A percentile compares a stretch with the other conserved stretches of the same genome.
These are phyloP conservation scores for Cenopis cana DNA, from an alignment of 2,888 invertebrate genomes.

Conservation along the genomic window DNA sequence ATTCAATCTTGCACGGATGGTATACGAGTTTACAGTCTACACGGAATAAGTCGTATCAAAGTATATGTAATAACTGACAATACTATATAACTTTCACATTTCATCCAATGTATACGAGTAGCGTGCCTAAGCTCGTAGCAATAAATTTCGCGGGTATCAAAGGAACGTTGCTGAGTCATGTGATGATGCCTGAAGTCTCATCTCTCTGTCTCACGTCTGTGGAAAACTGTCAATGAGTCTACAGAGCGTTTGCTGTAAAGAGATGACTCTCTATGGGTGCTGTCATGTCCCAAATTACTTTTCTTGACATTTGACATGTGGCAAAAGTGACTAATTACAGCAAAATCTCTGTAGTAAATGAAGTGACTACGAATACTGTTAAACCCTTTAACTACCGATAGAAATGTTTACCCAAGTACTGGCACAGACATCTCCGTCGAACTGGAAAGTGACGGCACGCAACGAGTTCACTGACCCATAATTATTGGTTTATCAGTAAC, in stretches of 20 bases:
- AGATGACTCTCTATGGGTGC: too few relatives aligned
- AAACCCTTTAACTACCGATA: slow-evolving; percentile 28
- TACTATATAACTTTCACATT: neutral
- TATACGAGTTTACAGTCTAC: neutral
- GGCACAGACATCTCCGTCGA: slow-evolving; percentile 41
- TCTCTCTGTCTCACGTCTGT: neutral
- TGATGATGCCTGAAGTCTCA: neutral
- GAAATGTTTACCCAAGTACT: slow-evolving; percentile 27
- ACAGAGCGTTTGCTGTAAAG: too few relatives aligned
- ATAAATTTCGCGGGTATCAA: neutral
- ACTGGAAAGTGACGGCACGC: slow-evolving; percentile 43
- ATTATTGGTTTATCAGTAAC: slow-evolving; percentile 43
- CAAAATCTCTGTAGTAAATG: too few relatives aligned
- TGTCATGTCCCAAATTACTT: too few relatives aligned
- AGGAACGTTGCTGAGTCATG: too few relatives aligned
- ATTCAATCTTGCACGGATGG: slow-evolving; percentile 6
- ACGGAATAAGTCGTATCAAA: neutral
- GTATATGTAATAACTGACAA: neutral
- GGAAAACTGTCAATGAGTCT: neutral
- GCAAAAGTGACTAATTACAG: too few relatives aligned
- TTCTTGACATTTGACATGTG: too few relatives aligned
- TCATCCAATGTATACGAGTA: neutral
- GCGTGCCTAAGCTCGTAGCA: neutral
- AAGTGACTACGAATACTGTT: slow-evolving; percentile 2
- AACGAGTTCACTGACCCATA: slow-evolving; percentile 39